Conservation (phyloP, 2,113 vertebrate species). For the Sinocyclocheilus grahami region DNA sequence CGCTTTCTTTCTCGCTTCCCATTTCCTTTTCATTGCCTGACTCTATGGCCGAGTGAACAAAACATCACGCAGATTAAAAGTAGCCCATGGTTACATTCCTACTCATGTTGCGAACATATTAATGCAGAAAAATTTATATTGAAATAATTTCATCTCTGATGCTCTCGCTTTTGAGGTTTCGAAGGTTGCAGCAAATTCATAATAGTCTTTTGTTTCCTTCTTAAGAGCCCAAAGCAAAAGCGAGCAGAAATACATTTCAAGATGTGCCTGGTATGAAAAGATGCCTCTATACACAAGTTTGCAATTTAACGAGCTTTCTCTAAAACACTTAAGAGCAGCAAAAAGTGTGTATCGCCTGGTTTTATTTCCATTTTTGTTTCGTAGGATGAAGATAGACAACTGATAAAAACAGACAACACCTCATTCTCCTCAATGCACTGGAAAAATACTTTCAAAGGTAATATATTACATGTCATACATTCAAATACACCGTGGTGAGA, state of each 20-base stretch:
- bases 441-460: conserved; percentile 63
- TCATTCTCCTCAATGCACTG: conserved; percentile 56
- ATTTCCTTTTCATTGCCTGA: not conserved
- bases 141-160: not conserved
- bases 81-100: not conserved
- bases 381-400: conserved; percentile 41
- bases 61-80: not conserved
- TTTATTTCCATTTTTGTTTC: conserved; percentile 40
- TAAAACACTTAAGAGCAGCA: not conserved
- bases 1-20: conserved; percentile 2
- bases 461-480: conserved; percentile 68
- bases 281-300: not conserved
- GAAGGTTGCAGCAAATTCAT: conserved; percentile 1
- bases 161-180: not conserved
- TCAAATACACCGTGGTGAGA: conserved; percentile 57
- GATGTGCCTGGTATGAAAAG: not conserved
- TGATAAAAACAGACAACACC: conserved; percentile 56
- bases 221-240: not conserved
- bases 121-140: not conserved
- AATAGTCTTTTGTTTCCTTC: conserved; percentile 16
- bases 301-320: too few species aligned
- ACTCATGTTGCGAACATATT: not conserved
- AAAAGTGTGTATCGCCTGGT: not conserved
- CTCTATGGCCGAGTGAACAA: not conserved
- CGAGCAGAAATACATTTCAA: not conserved